Percentiles rank a stretch among this genome's conserved stretches.
Evolutionary conservation across 2,113 vertebrate genomes (phyloP).

Genomic region (Hassar affinis): DNA sequence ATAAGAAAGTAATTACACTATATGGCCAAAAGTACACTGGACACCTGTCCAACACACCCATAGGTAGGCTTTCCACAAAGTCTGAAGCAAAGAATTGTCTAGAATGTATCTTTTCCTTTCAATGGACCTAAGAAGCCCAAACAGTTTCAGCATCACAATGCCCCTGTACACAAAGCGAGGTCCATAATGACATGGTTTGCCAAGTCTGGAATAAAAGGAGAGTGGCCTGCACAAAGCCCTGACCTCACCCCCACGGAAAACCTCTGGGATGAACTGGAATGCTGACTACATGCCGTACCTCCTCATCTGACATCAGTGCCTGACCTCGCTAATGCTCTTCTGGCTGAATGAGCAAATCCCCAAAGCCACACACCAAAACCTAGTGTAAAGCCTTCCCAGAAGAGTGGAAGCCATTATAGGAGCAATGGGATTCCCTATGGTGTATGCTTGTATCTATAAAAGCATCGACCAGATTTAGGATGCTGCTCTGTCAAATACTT

Average conservation of each 20-base stretch:
- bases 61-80: neutral
- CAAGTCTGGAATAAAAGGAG: neutral
- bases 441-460: neutral
- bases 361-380: neutral
- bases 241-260: neutral
- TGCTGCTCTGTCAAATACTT: neutral
- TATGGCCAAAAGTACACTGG: neutral
- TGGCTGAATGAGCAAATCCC: neutral
- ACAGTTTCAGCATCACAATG: neutral
- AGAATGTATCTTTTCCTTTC: neutral
- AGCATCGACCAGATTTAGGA: neutral
- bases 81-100: neutral
- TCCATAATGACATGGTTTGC: neutral
- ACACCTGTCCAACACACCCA: neutral
- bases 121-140: neutral
- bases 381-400: neutral
- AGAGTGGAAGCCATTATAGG: neutral
- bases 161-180: neutral
- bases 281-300: neutral
- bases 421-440: neutral
- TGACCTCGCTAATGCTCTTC: neutral
- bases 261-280: neutral
- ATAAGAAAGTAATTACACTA: neutral
- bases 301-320: too few relatives aligned
- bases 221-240: neutral